These are phyloP conservation scores for Nibea albiflora DNA, from an alignment of 2,113 vertebrate genomes.

Conservation along the genomic window DNA sequence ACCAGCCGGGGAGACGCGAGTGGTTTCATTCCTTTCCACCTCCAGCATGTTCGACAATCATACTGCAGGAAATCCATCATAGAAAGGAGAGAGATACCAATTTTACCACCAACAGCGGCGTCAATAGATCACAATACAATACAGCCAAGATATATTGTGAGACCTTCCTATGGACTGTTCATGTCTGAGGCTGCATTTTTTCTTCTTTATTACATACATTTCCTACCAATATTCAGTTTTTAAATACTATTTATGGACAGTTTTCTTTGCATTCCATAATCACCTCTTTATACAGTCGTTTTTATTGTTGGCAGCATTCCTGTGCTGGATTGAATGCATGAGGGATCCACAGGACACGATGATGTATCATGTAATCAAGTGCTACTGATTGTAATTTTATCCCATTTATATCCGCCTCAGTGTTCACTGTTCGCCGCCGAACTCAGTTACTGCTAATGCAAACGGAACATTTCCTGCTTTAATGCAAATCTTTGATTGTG, in stretches of 20 bases:
- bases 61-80: conserved; percentile 35
- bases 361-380: not conserved
- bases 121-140: conserved; percentile 12
- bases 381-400: not conserved
- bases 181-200: not conserved
- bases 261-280: not conserved
- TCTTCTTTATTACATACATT: not conserved
- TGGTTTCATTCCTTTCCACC: not conserved
- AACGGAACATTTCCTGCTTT: not conserved
- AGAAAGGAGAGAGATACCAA: conserved; percentile 29
- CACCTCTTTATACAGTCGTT: not conserved
- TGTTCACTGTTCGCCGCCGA: not conserved
- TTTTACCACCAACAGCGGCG: conserved; percentile 26
- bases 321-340: not conserved
- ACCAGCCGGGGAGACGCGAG: not conserved
- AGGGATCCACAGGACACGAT: not conserved
- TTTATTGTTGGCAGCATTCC: not conserved
- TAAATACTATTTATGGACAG: too few species aligned
- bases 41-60: conserved; percentile 21
- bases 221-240: not conserved
- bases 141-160: conserved; percentile 9
- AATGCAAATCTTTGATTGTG: not conserved
- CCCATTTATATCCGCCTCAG: not conserved
- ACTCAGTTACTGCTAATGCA: not conserved
- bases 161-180: not conserved